These are phyloP conservation scores for Lanius ludovicianus DNA, from an alignment of 2,113 vertebrate genomes.

Conservation along the genomic window DNA sequence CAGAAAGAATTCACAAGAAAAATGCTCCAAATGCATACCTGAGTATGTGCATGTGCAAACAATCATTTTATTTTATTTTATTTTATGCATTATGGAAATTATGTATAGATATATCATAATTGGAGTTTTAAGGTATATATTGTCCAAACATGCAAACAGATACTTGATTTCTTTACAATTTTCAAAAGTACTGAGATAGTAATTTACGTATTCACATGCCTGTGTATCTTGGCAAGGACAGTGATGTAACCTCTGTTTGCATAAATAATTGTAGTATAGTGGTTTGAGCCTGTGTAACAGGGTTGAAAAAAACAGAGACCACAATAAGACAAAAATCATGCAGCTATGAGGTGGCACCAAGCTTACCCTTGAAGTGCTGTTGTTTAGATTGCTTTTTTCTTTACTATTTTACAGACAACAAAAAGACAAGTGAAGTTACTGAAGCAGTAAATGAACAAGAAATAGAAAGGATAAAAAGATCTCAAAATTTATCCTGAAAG, in stretches of 20 bases:
- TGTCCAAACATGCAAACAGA: background rate
- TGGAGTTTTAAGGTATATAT: background rate
- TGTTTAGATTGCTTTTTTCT: background rate
- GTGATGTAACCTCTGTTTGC: background rate
- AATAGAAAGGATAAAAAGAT: background rate
- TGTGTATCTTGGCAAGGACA: background rate
- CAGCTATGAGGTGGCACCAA: background rate
- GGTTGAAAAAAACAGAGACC: background rate
- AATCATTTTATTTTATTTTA: too few species aligned
- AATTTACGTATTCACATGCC: fast-evolving
- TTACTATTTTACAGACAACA: background rate
- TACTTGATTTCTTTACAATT: background rate
- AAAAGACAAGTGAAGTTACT: background rate
- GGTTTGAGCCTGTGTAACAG: background rate
- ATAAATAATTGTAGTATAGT: background rate
- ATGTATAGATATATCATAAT: background rate
- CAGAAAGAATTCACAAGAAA: background rate
- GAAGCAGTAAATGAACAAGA: background rate
- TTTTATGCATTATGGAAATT: background rate
- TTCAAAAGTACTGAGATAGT: background rate
- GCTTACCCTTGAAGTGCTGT: background rate
- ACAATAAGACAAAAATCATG: background rate
- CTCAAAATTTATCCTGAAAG: background rate
- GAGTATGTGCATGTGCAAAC: background rate
- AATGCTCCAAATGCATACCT: background rate